Evolutionary conservation across 2,888 invertebrate species (phyloP).

Genomic region (Trisateles emortualis): DNA sequence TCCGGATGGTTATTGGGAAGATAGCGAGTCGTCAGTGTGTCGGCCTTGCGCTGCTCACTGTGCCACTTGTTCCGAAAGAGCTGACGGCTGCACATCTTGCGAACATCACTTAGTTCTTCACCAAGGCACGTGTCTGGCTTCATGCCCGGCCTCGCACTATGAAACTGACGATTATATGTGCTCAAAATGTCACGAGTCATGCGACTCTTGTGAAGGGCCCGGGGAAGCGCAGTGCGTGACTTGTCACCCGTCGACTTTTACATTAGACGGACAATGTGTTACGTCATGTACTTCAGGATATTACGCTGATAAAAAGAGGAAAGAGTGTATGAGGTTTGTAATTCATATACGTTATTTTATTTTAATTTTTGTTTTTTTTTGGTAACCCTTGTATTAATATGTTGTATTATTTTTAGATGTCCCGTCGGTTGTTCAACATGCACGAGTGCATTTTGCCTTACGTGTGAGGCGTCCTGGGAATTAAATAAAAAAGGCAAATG

Average conservation of each 20-base stretch:
- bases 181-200: conserved; percentile 92
- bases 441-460: conserved; percentile 90
- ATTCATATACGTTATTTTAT: conserved; percentile 23
- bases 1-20: conserved; percentile 96
- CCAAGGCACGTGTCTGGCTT: conserved; percentile 93
- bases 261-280: conserved; percentile 91
- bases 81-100: conserved; percentile 94
- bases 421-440: conserved; percentile 93
- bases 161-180: conserved; percentile 96
- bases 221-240: conserved; percentile 93
- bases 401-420: conserved; percentile 79
- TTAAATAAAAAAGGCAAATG: conserved; percentile 92
- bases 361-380: conserved; percentile 9
- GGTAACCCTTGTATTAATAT: conserved; percentile 17
- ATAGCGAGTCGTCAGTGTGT: conserved; percentile 91
- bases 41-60: conserved; percentile 95
- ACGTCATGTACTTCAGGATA: conserved; percentile 91
- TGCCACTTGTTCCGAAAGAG: conserved; percentile 93
- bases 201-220: conserved; percentile 93
- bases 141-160: conserved; percentile 93
- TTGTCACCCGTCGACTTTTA: conserved; percentile 91
- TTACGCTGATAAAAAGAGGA: conserved; percentile 92
- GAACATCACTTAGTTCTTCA: conserved; percentile 95
- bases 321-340: conserved; percentile 90
- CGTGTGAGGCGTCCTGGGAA: conserved; percentile 91